phyloP scores from a whole-genome alignment of 2,113 vertebrate species.

The Myiopsitta monachus region DNA sequence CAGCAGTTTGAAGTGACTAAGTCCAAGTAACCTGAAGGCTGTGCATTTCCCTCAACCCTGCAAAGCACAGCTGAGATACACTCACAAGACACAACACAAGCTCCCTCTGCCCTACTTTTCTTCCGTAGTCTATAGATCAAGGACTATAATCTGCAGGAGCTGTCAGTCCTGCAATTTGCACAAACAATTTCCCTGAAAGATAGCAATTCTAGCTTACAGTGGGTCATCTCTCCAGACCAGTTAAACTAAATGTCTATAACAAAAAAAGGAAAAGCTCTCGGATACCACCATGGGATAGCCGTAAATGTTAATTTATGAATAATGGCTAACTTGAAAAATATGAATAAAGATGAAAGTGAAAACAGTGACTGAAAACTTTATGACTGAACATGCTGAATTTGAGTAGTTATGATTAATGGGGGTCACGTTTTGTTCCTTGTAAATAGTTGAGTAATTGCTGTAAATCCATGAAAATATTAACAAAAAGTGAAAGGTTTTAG shows the following conservation, averaged over 20 bases:
- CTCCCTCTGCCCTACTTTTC: neutral
- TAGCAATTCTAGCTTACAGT: neutral
- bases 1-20: neutral
- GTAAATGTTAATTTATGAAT: slow-evolving; percentile 48
- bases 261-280: neutral
- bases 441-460: slow-evolving; percentile 55
- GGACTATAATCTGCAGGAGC: neutral
- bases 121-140: neutral
- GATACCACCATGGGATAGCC: neutral
- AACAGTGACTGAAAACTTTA: slow-evolving; percentile 44
- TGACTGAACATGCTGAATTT: slow-evolving; percentile 24
- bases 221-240: neutral
- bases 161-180: neutral
- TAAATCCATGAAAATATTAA: slow-evolving; percentile 41
- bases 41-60: neutral
- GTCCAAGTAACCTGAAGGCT: neutral
- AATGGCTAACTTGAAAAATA: slow-evolving; percentile 39
- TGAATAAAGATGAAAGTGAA: slow-evolving; percentile 49
- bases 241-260: neutral
- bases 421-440: slow-evolving; percentile 40
- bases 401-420: slow-evolving; percentile 39
- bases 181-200: neutral
- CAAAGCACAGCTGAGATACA: neutral
- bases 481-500: slow-evolving; percentile 43
- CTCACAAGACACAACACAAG: neutral